Evolutionary conservation across 1,140 invertebrate genomes (phyloP).

Genomic region (Pogonognathellus flavescens): DNA sequence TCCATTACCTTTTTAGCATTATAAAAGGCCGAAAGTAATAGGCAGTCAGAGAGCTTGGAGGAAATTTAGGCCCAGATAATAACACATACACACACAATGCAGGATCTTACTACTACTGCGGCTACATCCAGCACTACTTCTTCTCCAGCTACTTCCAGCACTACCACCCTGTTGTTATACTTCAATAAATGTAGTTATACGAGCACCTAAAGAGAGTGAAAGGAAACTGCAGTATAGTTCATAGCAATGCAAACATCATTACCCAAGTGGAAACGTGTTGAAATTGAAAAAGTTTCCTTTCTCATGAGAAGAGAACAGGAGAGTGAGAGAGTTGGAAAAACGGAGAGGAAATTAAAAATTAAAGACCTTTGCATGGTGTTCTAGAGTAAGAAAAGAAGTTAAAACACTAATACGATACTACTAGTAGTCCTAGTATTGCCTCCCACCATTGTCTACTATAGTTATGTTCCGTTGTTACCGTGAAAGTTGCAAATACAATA

Average conservation of each 20-base stretch:
- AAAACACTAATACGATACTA: slow-evolving; percentile 8
- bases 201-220: slow-evolving; percentile 23
- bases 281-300: slow-evolving; percentile 42
- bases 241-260: slow-evolving; percentile 46
- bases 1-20: slow-evolving; percentile 36
- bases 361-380: slow-evolving; percentile 3
- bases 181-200: background rate
- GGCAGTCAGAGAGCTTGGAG: background rate
- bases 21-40: slow-evolving; percentile 41
- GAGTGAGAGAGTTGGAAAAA: slow-evolving; percentile 26
- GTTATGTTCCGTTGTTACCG: too few relatives aligned
- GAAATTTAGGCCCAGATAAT: background rate
- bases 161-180: background rate
- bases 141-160: background rate
- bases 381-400: background rate
- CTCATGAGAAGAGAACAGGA: slow-evolving; percentile 28
- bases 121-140: background rate
- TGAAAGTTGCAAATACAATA: slow-evolving; percentile 14
- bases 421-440: too few relatives aligned
- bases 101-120: background rate
- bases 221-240: slow-evolving; percentile 36
- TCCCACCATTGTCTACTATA: too few relatives aligned
- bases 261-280: slow-evolving; percentile 47
- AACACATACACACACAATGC: slow-evolving; percentile 2
- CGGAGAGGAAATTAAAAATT: slow-evolving; percentile 48